Base-by-base conservation (phyloP, 2,888 invertebrate genomes). In the Branchipolynoe longqiensis region DNA sequence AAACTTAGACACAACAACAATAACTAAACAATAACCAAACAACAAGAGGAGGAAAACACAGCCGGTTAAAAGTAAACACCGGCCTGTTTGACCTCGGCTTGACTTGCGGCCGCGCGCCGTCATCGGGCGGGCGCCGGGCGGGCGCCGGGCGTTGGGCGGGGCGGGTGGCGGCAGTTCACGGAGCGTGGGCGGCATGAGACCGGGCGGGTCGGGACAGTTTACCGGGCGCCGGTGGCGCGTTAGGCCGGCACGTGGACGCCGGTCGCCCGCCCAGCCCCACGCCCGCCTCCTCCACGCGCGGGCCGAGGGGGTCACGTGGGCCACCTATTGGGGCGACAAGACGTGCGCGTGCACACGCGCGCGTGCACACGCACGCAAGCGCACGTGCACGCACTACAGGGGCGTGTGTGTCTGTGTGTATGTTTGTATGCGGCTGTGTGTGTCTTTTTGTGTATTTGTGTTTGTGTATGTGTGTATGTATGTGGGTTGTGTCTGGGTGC, bases 71-170 rank as follows among this genome's bases (percentile, higher is more conserved):
- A 69, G n/a, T n/a, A n/a, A n/a, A n/a, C n/a, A n/a, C n/a, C 69
- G 69, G 36, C 8, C 36, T 14, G 36, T 69, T n/a, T 69, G 69
- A 69, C 69, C 69, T 36, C 38, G 36, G n/a, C 14, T 33, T 69
- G 69, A 69, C 69, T 38, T 69, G 69, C 38, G 36, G 36, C 1
- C n/a, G n/a, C n/a, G n/a, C n/a, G n/a, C n/a, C n/a, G n/a, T n/a
- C n/a, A n/a, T n/a, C n/a, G n/a, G n/a, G n/a, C n/a, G 18, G 69
- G 18, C 18, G 18, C 33, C 36, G 22, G 6, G 59, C 25, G 59
- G n/a, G 14, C 59, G 6, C 18, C 4, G 3, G 62, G 25, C 3
- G 18, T 8, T 48, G 48, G 48, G 8, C 18, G 48, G 18, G 8
- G 18, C 8, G 48, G 48, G 8, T 2, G 31, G 62, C 31, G 18